Evolutionary conservation across 2,888 invertebrate genomes (phyloP).

Genomic region (Julus scanicus): DNA sequence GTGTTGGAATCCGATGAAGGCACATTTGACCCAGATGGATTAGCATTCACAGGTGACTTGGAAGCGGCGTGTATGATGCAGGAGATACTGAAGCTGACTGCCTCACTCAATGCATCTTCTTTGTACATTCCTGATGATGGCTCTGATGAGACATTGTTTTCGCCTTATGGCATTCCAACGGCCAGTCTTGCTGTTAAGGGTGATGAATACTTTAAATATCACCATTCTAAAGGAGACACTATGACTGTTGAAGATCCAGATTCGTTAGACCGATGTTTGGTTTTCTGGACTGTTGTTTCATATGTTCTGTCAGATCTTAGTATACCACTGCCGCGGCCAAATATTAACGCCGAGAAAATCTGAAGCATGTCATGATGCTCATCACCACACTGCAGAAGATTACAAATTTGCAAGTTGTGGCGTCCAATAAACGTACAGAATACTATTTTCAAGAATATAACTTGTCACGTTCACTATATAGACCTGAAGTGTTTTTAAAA

Average conservation of each 20-base stretch:
- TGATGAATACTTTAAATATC: constrained; percentile 79
- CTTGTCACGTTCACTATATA: neutral
- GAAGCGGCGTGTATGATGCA: constrained; percentile 75
- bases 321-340: constrained; percentile 22
- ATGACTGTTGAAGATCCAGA: constrained; percentile 79
- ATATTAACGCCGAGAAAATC: neutral
- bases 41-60: constrained; percentile 74
- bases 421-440: too few relatives aligned
- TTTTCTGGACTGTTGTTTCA: constrained; percentile 81
- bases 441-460: too few relatives aligned
- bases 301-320: constrained; percentile 82
- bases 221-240: constrained; percentile 82
- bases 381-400: neutral
- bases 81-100: constrained; percentile 74
- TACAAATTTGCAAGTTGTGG: neutral
- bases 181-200: constrained; percentile 76
- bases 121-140: constrained; percentile 72
- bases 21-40: constrained; percentile 79
- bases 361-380: neutral
- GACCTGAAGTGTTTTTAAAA: neutral
- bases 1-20: constrained; percentile 87
- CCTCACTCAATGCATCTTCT: constrained; percentile 77
- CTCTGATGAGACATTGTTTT: constrained; percentile 77
- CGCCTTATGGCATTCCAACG: constrained; percentile 74
- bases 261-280: constrained; percentile 78